phyloP scores from a whole-genome alignment of 2,888 invertebrate genomes.

The Emmelina monodactyla region DNA sequence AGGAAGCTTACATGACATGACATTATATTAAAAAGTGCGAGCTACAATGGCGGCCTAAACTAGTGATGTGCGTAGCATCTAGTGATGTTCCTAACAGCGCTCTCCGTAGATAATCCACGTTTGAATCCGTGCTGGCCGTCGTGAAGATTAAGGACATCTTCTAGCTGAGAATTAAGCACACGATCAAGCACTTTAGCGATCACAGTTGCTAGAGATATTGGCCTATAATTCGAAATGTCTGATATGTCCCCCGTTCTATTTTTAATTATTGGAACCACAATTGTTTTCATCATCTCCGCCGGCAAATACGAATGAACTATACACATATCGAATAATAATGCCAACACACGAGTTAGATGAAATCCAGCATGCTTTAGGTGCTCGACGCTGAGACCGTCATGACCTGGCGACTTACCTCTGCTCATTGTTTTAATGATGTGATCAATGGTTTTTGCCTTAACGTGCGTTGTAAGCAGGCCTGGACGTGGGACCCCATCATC shows the following conservation, averaged over 20 bases:
- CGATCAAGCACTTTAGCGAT: constrained; percentile 7
- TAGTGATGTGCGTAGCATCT: no score
- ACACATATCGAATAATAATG: constrained; percentile 1
- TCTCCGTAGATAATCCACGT: no score
- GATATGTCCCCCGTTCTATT: constrained; percentile 9
- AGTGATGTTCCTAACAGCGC: no score
- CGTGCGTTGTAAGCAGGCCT: no score
- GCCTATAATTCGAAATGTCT: constrained; percentile 5
- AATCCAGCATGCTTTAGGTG: not conserved
- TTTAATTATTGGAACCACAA: constrained; percentile 12
- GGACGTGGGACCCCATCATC: no score
- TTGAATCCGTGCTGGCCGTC: constrained; percentile 4
- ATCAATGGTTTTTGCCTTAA: not conserved
- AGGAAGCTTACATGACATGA: no score
- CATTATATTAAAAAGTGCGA: no score
- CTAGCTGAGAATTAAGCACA: constrained; percentile 3
- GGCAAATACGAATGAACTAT: constrained; percentile 4
- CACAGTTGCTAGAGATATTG: constrained; percentile 7
- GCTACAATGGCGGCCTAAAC: no score
- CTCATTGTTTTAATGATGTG: not conserved
- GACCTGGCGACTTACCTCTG: constrained; percentile 1
- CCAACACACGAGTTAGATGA: no score
- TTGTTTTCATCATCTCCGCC: constrained; percentile 5
- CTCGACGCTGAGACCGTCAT: constrained; percentile 1
- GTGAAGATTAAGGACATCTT: not conserved